Base-by-base conservation (phyloP, 2,113 vertebrate species). In the Irena cyanogastra region DNA sequence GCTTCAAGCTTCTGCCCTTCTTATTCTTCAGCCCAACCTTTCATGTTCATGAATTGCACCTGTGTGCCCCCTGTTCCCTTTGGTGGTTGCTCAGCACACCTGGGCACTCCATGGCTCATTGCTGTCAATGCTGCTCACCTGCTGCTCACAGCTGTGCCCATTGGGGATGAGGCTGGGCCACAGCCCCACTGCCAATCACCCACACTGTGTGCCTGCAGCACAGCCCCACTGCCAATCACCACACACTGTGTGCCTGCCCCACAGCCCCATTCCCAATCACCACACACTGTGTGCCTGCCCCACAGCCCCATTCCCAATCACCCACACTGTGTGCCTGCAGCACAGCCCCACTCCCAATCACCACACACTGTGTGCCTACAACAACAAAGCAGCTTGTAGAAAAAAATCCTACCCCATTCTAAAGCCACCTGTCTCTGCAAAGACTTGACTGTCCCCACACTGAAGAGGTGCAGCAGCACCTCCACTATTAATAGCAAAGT, bases 381-480 rank as follows among this genome's bases (percentile, higher is more conserved):
- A 7, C 1, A 27, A 30, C 4, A 69, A 69, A 78, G 10, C 1
- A 85, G 2, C 6, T 61, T 44, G 1, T 4, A 11, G 37, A 3
- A 14, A 54, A 81, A 68, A 68, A 41, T 16, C 4, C 4, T 11
- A 41, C 0, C 27, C 3, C 1, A 4, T 11, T 52, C 5, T 47
- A 45, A 76, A n/a, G 3, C 2, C 41, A 61, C 24, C 2, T 4
- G 27, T 2, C 6, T 3, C 21, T 18, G 7, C 10, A n/a, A 42
- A 54, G 3, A 3, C 5, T 9, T 0, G 0, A 9, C 7, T 4
- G 4, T 21, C 8, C 8, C 24, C 16, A 3, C 1, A 39, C 6
- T 2, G 0, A 35, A 27, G 1, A 5, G 7, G 2, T 3, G 6
- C 2, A 24, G 11, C 3, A 7, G 10, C 10, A 64, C 13, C 33